These are phyloP conservation scores for Carassius carassius DNA, from an alignment of 2,113 vertebrate species.

Conservation along the genomic window DNA sequence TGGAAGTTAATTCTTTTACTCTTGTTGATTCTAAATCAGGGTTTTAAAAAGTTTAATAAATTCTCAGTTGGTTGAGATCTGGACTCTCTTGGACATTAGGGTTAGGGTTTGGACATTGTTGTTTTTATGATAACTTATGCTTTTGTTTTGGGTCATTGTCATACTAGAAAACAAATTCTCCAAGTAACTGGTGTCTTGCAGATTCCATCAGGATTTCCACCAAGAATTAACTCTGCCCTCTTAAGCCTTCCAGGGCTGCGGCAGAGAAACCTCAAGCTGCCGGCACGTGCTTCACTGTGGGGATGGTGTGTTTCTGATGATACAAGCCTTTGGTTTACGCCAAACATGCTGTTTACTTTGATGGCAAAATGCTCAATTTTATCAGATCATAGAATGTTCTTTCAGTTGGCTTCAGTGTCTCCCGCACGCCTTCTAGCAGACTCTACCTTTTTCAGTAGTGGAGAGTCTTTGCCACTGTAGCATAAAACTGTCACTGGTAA, in stretches of 20 bases:
- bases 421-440: neutral
- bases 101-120: no score
- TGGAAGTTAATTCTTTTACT: neutral
- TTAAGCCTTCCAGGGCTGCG: neutral
- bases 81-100: neutral
- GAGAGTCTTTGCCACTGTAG: neutral
- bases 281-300: neutral
- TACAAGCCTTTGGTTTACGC: neutral
- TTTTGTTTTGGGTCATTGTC: conserved; percentile 3
- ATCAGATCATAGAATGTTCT: neutral
- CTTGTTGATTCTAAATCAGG: neutral
- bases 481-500: neutral
- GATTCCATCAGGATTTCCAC: neutral
- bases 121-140: neutral
- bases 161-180: neutral
- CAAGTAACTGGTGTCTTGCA: neutral
- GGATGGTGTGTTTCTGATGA: conserved; percentile 5
- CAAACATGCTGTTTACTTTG: conserved; percentile 19
- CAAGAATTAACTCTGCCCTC: neutral
- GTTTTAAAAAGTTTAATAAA: neutral
- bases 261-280: neutral
- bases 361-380: conserved; percentile 10
- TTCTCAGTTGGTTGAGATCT: neutral
- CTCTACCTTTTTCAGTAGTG: neutral
- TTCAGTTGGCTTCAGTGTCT: conserved; percentile 15